Evolutionary conservation across 1,140 invertebrate species (phyloP).

Genomic region (Coenobita brevimanus): DNA sequence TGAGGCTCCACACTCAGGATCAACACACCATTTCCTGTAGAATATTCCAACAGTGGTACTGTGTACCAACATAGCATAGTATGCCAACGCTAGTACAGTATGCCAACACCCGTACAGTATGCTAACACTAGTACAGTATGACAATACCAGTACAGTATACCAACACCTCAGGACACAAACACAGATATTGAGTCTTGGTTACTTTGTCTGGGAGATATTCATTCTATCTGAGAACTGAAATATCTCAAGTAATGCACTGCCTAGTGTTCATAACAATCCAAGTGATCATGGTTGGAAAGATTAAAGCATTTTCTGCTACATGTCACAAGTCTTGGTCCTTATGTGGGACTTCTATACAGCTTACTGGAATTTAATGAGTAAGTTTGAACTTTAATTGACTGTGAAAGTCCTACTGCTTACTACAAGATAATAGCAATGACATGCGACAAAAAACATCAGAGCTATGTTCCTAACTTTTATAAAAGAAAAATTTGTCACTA

Average conservation of each 20-base stretch:
- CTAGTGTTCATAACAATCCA: constrained; percentile 21
- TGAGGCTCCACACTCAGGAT: constrained; percentile 64
- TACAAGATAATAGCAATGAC: constrained; percentile 54
- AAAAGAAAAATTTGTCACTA: constrained; percentile 49
- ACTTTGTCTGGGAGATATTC: constrained; percentile 4
- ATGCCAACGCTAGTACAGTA: background rate
- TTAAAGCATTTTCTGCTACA: constrained; percentile 38
- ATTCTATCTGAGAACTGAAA: constrained; percentile 10
- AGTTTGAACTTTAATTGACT: constrained; percentile 7
- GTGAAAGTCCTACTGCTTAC: constrained; percentile 39
- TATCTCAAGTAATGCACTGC: constrained; percentile 15
- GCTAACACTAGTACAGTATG: too few relatives aligned
- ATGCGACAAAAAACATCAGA: constrained; percentile 52
- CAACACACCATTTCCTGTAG: constrained; percentile 30
- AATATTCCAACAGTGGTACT: background rate
- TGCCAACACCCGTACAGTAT: too few relatives aligned
- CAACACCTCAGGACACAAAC: constrained; percentile 36
- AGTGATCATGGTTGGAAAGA: constrained; percentile 25
- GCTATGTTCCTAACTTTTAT: constrained; percentile 37
- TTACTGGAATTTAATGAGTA: constrained; percentile 35
- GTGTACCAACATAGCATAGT: background rate
- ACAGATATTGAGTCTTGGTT: constrained; percentile 16
- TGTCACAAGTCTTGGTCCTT: constrained; percentile 57
- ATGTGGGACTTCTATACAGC: constrained; percentile 38
- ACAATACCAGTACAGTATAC: constrained; percentile 5